Percentiles rank a stretch among this genome's conserved stretches.
These are phyloP conservation scores for Melanotaenia trifasciata DNA, from an alignment of 2,797 vertebrate genomes.

Conservation along the genomic window DNA sequence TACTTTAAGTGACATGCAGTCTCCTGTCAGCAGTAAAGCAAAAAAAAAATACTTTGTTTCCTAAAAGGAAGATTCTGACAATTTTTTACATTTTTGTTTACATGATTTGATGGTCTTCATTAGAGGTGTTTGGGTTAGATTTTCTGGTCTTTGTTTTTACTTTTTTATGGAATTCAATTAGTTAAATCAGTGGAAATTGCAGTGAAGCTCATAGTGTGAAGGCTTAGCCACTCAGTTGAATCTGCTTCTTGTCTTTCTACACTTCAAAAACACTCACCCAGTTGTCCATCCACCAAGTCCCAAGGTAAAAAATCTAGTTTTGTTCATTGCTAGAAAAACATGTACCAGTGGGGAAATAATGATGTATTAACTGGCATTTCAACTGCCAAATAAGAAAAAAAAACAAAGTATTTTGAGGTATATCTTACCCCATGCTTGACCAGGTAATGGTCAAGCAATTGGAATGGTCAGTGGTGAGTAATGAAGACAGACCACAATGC, in stretches of 20 bases:
- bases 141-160: neutral
- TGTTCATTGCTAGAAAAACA: no score
- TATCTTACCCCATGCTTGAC: no score
- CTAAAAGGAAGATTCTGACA: conserved; percentile 20
- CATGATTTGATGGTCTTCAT: conserved; percentile 7
- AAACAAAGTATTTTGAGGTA: no score
- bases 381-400: no score
- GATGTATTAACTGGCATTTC: no score
- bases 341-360: no score
- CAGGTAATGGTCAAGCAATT: no score
- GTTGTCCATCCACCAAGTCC: conserved; percentile 35
- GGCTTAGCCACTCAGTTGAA: conserved; percentile 40
- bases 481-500: no score
- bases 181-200: neutral
- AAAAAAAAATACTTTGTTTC: conserved; percentile 37
- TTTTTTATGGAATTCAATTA: neutral
- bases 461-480: no score
- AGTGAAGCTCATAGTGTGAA: conserved; percentile 1
- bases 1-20: conserved; percentile 65
- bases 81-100: conserved; percentile 32
- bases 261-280: conserved; percentile 53
- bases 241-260: conserved; percentile 78
- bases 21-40: conserved; percentile 47
- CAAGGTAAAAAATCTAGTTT: conserved; percentile 54
- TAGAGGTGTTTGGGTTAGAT: neutral